Evolutionary conservation across 2,888 invertebrate genomes (phyloP).

Genomic region (Acronicta psi): DNA sequence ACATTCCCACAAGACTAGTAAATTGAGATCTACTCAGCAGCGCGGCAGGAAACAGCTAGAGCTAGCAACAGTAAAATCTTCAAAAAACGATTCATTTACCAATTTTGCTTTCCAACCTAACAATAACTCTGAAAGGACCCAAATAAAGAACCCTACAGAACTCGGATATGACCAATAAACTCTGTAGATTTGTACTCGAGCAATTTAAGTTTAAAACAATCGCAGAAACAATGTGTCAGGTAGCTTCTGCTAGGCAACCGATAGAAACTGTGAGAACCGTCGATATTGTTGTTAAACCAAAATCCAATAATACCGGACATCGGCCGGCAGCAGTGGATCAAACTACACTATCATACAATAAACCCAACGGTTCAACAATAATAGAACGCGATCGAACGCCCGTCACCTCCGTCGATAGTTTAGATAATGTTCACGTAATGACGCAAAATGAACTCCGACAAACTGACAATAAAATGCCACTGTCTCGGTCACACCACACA

Average conservation of each 20-base stretch:
- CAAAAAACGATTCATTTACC: no score
- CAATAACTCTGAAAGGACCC: no score
- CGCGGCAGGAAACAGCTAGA: no score
- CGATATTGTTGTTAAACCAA: conserved; percentile 61
- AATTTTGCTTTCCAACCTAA: no score
- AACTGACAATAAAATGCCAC: conserved; percentile 53
- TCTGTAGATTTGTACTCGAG: not conserved
- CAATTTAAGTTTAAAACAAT: conserved; percentile 3
- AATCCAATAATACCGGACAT: conserved; percentile 63
- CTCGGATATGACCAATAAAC: not conserved
- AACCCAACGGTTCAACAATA: conserved; percentile 59
- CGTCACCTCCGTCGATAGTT: conserved; percentile 51
- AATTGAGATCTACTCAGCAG: no score
- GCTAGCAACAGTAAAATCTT: no score
- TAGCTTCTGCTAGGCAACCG: not conserved
- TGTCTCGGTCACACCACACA: conserved; percentile 55
- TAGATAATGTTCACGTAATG: conserved; percentile 62
- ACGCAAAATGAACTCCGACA: conserved; percentile 51
- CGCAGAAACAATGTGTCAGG: not conserved
- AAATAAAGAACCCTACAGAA: not conserved
- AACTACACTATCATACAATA: conserved; percentile 65
- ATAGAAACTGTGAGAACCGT: conserved; percentile 17
- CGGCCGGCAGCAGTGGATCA: conserved; percentile 52
- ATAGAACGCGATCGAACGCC: conserved; percentile 52
- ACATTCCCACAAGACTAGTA: no score